Evolutionary conservation across 2,888 invertebrate species (phyloP).

Genomic region (Ariolimax columbianus): DNA sequence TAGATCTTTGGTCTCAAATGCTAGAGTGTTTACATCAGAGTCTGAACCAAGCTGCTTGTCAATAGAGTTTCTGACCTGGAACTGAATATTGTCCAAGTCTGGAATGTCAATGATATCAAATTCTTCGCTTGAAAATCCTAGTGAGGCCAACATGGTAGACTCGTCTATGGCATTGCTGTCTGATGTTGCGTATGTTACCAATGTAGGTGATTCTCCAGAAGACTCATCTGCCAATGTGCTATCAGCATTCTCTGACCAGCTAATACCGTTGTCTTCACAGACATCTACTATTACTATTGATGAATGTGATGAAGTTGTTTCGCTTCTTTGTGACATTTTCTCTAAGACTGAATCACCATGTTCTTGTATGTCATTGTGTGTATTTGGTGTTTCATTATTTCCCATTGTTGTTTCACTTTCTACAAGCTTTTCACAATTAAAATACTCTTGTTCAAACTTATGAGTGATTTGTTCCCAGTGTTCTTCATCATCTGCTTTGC

Average conservation of each 20-base stretch:
- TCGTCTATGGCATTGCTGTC: background rate
- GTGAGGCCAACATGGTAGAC: background rate
- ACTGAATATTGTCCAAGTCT: background rate
- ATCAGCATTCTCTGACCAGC: background rate
- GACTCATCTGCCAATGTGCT: background rate
- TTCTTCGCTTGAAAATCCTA: conserved; percentile 51
- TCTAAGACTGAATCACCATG: background rate
- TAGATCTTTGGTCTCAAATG: background rate
- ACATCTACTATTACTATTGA: background rate
- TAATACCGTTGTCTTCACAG: background rate
- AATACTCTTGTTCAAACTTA: background rate
- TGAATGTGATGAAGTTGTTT: background rate
- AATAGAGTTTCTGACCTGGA: background rate
- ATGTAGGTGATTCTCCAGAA: background rate
- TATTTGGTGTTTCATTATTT: background rate
- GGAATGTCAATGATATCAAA: conserved; percentile 47
- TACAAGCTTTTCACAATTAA: background rate
- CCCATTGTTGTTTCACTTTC: background rate
- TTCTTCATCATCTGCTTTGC: background rate
- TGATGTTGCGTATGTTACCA: background rate
- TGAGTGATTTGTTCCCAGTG: background rate
- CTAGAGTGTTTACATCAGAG: background rate
- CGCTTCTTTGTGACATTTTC: background rate
- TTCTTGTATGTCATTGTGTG: background rate
- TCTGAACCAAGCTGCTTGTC: background rate